phyloP scores from a whole-genome alignment of 2,888 invertebrate genomes.

The Margaritifera margaritifera region DNA sequence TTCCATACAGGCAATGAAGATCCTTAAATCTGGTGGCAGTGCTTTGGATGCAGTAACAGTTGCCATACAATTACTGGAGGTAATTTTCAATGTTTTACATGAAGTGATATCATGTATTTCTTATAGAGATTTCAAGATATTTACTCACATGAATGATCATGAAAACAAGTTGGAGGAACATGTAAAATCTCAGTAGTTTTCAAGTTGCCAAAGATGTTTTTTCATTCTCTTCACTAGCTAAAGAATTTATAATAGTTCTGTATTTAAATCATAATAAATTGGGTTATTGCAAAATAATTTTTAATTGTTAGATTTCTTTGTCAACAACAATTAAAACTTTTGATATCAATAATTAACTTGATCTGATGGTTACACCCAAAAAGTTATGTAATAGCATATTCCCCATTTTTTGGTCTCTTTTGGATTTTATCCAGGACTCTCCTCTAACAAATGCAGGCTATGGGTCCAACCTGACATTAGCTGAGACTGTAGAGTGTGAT shows the following conservation, averaged over 20 bases:
- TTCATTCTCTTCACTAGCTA: too few relatives aligned
- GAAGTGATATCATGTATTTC: background rate
- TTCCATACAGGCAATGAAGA: slow-evolving; percentile 48
- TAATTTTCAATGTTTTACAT: slow-evolving; percentile 24
- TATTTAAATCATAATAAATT: too few relatives aligned
- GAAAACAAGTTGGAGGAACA: too few relatives aligned
- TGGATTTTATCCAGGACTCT: slow-evolving; percentile 77
- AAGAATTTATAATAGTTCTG: too few relatives aligned
- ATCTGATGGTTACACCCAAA: background rate
- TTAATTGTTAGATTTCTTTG: too few relatives aligned
- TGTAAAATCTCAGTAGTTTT: too few relatives aligned
- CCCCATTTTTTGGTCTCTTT: too few relatives aligned
- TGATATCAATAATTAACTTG: background rate
- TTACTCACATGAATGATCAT: too few relatives aligned
- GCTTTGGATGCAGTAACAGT: slow-evolving; percentile 87
- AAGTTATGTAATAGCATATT: background rate
- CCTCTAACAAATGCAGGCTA: slow-evolving; percentile 92
- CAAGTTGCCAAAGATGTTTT: too few relatives aligned
- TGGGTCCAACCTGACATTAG: slow-evolving; percentile 93
- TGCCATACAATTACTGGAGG: slow-evolving; percentile 86
- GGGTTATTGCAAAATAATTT: too few relatives aligned
- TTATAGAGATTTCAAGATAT: too few relatives aligned
- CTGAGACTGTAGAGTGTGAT: slow-evolving; percentile 95
- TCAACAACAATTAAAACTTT: too few relatives aligned
- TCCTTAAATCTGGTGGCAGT: slow-evolving; percentile 80